phyloP scores from a whole-genome alignment of 2,113 vertebrate genomes.

The Nycticebus coucang region DNA sequence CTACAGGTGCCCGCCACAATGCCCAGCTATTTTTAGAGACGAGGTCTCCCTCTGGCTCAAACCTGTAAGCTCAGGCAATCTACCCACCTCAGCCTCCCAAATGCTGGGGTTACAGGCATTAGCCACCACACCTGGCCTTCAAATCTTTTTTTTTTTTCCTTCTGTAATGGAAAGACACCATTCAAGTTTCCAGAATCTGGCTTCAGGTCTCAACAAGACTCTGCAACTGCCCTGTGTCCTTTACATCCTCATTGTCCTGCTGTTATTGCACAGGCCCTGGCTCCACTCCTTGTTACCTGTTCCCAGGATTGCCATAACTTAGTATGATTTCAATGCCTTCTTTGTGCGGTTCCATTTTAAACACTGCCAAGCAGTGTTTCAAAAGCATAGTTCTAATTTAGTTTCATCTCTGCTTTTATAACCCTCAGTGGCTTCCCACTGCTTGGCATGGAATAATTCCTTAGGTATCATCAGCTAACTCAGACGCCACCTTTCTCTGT shows the following conservation, averaged over 20 bases:
- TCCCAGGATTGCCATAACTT: not conserved
- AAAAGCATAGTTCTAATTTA: not conserved
- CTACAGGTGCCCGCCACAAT: too few relatives aligned
- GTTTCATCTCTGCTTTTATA: not conserved
- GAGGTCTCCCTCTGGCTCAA: too few relatives aligned
- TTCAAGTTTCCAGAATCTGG: not conserved
- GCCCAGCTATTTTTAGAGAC: too few relatives aligned
- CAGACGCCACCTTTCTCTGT: not conserved
- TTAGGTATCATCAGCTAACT: not conserved
- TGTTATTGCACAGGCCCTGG: not conserved
- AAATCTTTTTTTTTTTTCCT: not conserved
- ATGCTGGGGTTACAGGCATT: too few relatives aligned
- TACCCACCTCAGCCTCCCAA: too few relatives aligned
- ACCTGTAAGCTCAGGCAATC: too few relatives aligned
- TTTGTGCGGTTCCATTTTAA: not conserved
- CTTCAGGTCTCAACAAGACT: not conserved
- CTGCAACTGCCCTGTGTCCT: not conserved
- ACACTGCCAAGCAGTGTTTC: not conserved
- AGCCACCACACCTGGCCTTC: too few relatives aligned
- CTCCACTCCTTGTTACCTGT: not conserved
- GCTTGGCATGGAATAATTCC: not conserved
- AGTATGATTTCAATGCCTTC: not conserved
- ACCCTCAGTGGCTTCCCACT: not conserved
- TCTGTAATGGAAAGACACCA: not conserved
- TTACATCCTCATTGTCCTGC: not conserved